Percentiles rank a stretch among this genome's conserved stretches.
phyloP scores from a whole-genome alignment of 2,888 invertebrate species.

The Mythimna lalbum region DNA sequence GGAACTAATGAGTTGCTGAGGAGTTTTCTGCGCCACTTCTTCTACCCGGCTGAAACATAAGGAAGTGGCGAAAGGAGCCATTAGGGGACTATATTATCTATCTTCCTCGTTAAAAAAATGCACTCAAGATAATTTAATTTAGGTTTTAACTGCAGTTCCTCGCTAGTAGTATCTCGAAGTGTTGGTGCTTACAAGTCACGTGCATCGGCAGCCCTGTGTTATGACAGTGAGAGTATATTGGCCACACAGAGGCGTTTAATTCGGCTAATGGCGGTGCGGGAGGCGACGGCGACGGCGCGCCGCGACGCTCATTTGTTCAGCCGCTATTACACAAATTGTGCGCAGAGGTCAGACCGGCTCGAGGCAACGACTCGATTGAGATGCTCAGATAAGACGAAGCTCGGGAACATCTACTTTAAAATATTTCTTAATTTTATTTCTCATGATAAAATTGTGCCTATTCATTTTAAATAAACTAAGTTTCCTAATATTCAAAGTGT shows the following conservation, averaged over 20 bases:
- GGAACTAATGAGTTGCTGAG: too few species aligned
- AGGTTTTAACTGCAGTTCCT: too few species aligned
- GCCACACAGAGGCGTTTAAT: constrained; percentile 76
- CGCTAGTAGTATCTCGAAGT: too few species aligned
- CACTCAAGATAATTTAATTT: too few species aligned
- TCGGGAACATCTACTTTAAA: not conserved
- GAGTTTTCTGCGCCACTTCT: too few species aligned
- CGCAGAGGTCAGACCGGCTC: constrained; percentile 36
- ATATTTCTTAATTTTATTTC: not conserved
- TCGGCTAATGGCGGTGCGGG: constrained; percentile 76
- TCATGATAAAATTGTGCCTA: not conserved
- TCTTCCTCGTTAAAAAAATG: too few species aligned
- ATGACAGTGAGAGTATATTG: constrained; percentile 62
- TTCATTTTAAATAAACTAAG: not conserved
- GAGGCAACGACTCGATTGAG: not conserved
- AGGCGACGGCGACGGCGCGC: constrained; percentile 39
- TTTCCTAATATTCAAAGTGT: too few species aligned
- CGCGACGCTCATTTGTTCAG: constrained; percentile 70
- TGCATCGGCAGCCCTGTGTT: constrained; percentile 41
- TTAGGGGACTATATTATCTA: too few species aligned
- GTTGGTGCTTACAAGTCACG: too few species aligned
- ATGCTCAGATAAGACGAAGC: constrained; percentile 15
- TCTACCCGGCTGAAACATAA: too few species aligned
- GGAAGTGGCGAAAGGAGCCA: too few species aligned
- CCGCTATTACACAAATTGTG: constrained; percentile 54